Evolutionary conservation across 2,113 vertebrate genomes (phyloP).

Genomic region (Amphilophus citrinellus): DNA sequence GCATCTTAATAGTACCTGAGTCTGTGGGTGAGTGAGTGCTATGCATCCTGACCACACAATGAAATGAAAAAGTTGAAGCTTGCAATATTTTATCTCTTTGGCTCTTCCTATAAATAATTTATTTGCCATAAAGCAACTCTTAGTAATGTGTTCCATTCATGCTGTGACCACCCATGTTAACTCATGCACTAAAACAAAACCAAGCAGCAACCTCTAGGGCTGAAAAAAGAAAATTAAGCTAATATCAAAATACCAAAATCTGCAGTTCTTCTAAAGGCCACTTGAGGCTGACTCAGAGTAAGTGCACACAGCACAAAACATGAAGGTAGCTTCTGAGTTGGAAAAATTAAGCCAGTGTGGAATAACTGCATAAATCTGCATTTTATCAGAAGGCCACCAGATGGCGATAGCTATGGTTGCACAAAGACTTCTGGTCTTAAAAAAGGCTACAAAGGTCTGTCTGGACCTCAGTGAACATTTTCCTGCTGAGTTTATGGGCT

Average conservation of each 20-base stretch:
- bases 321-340: too few species aligned
- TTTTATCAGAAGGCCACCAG: too few species aligned
- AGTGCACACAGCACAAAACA: neutral
- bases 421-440: too few species aligned
- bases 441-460: too few species aligned
- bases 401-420: too few species aligned
- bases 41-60: neutral
- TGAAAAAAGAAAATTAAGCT: neutral
- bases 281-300: neutral
- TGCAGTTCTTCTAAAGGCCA: neutral
- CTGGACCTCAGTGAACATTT: too few species aligned
- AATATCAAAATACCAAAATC: neutral
- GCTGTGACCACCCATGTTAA: slow-evolving; percentile 20
- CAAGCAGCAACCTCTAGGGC: neutral
- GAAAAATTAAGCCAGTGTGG: too few species aligned
- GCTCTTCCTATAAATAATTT: slow-evolving; percentile 10
- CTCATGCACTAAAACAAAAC: slow-evolving; percentile 2
- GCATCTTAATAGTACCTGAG: slow-evolving; percentile 28
- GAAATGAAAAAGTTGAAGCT: neutral
- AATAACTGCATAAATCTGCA: too few species aligned
- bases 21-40: slow-evolving; percentile 4
- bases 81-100: slow-evolving; percentile 16
- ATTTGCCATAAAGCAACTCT: neutral
- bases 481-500: neutral
- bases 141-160: neutral